Base-by-base conservation (phyloP, 1,140 invertebrate species). In the Manduca sexta region DNA sequence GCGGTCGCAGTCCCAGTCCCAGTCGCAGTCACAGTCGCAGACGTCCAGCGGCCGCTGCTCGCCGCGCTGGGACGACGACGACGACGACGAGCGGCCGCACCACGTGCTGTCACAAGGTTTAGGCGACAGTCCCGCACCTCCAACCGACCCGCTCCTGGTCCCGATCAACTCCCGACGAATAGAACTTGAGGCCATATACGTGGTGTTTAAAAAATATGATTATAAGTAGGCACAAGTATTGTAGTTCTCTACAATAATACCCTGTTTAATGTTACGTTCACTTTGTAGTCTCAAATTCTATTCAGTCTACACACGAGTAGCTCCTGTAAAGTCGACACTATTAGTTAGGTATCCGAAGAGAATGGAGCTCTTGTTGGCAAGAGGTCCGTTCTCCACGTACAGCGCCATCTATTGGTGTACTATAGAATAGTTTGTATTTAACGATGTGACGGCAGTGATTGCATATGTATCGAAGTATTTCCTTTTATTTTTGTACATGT, bases 1-100 rank as follows among this genome's bases (percentile, higher is more conserved):
- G 16, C 69, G 68, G n/a, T n/a, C n/a, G n/a, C n/a, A n/a, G n/a
- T n/a, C n/a, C n/a, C n/a, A n/a, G n/a, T n/a, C n/a, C n/a, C n/a
- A n/a, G 41, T 53, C 56, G 13, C 72, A 79, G 44, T 8, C 4
- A 26, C 73, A 75, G n/a, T 76, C 82, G 45, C 73, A 75, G 74
- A 64, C 60, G 6, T 80, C 75, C 42, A 86, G 84, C 63, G 85
- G 88, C 54, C 83, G 86, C 69, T 84, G 89, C 68, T 90, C 89
- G 64, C 88, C 88, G 60, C 88, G 88, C 52, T 90, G 88, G 74
- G 75, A 80, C 52, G 77, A 81, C 31, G 81, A 83, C 34, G 78
- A 82, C 3, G 75, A 83, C 8, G 81, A 80, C 26, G 71, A 82
- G 11, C 56, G 69, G 16, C 61, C 52, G 30, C 78, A 80, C 37